phyloP scores from a whole-genome alignment of 2,113 vertebrate species.

The Hiodon alosoides region DNA sequence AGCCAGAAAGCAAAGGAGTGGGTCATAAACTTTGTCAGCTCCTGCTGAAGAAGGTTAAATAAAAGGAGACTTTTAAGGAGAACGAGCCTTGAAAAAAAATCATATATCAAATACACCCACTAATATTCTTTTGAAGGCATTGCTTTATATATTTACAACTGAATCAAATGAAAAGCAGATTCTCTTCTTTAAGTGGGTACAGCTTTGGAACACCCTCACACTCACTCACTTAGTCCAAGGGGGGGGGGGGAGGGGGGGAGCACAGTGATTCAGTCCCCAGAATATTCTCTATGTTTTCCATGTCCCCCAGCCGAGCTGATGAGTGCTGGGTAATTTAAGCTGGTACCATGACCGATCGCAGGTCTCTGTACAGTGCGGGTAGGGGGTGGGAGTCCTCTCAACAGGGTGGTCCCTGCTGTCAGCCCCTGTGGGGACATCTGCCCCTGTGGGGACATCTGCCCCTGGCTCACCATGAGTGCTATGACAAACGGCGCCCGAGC shows the following conservation, averaged over 20 bases:
- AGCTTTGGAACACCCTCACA: conserved; percentile 2
- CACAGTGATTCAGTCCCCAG: neutral
- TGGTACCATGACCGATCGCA: neutral
- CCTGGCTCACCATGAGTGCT: too few species aligned
- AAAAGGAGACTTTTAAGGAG: neutral
- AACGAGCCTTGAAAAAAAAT: neutral
- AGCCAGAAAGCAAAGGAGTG: neutral
- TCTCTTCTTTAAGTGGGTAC: conserved; percentile 13
- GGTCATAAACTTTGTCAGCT: neutral
- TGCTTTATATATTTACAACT: conserved; percentile 34
- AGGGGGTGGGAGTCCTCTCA: neutral
- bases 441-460: neutral
- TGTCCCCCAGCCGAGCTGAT: neutral
- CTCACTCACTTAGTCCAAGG: neutral
- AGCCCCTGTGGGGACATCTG: neutral
- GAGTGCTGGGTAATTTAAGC: neutral
- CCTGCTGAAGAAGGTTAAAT: too few species aligned
- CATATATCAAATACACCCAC: neutral
- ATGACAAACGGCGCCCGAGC: neutral
- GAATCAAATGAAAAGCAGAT: conserved; percentile 32
- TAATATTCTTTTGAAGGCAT: conserved; percentile 29
- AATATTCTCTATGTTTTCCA: conserved; percentile 21
- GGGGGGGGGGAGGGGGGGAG: neutral
- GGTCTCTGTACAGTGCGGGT: neutral
- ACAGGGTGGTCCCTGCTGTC: conserved; percentile 12